Percentiles rank a stretch among this genome's conserved stretches.
phyloP scores from a whole-genome alignment of 2,113 vertebrate genomes.

The Glareola pratincola region DNA sequence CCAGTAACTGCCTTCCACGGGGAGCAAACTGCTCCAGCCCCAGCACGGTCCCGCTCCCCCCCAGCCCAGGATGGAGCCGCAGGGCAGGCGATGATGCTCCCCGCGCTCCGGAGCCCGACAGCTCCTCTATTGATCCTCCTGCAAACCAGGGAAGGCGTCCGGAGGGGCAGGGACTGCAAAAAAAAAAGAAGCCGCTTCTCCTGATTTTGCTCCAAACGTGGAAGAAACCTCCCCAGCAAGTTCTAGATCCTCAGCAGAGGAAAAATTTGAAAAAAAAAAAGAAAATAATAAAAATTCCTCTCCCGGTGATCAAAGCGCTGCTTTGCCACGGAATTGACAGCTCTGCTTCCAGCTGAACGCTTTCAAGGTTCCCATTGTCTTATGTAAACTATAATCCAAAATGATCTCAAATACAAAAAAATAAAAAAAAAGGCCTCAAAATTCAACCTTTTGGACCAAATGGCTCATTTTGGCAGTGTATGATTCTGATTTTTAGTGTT shows the following conservation, averaged over 20 bases:
- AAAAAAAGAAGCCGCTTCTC: neutral
- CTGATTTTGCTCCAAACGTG: neutral
- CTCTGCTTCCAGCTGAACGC: constrained; percentile 37
- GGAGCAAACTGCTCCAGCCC: neutral
- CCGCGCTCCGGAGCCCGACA: neutral
- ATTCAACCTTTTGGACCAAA: constrained; percentile 3
- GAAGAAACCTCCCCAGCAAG: neutral
- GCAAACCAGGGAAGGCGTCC: neutral
- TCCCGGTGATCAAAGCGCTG: neutral
- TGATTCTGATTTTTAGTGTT: neutral
- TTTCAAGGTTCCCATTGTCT: constrained; percentile 40
- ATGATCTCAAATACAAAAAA: neutral
- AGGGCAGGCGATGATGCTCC: neutral
- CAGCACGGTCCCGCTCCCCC: neutral
- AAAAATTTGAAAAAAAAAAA: neutral
- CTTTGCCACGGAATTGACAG: constrained; percentile 32
- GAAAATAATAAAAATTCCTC: neutral
- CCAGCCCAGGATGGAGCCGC: neutral
- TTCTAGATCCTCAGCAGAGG: neutral
- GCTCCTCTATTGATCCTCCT: neutral
- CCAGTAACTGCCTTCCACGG: constrained; percentile 14
- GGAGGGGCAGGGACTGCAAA: neutral
- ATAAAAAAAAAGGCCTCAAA: neutral
- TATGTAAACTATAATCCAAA: constrained; percentile 37
- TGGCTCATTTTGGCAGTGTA: neutral